Conservation (phyloP, 1,140 invertebrate genomes). For the Schlechtendalia chinensis region DNA sequence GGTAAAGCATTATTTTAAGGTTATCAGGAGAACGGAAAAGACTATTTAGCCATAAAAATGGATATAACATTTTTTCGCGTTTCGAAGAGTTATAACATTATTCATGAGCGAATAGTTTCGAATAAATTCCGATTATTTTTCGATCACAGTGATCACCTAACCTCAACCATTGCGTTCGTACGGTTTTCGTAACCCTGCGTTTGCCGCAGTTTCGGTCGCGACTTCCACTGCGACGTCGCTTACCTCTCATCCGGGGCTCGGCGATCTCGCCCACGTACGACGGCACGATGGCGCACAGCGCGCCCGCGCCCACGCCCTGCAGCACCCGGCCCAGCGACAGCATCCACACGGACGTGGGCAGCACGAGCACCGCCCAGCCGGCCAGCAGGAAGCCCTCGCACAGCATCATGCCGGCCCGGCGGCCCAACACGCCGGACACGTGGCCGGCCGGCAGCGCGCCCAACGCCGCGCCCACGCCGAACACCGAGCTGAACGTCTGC, state of each 20-base stretch:
- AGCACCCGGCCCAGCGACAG: slow-evolving; percentile 73
- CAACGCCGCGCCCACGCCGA: slow-evolving; percentile 75
- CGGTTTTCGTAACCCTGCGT: too few relatives aligned
- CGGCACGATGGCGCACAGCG: slow-evolving; percentile 75
- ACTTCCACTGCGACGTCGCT: too few relatives aligned
- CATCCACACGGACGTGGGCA: slow-evolving; percentile 62
- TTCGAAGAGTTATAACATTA: too few relatives aligned
- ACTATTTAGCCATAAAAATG: too few relatives aligned
- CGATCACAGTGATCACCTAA: too few relatives aligned
- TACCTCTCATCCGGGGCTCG: slow-evolving; percentile 75
- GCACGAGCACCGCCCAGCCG: slow-evolving; percentile 69
- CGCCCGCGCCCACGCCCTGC: slow-evolving; percentile 71
- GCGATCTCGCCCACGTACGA: slow-evolving; percentile 89
- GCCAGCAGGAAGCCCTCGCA: slow-evolving; percentile 51
- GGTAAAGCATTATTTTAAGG: too few relatives aligned
- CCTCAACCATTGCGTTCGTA: too few relatives aligned
- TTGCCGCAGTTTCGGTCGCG: too few relatives aligned
- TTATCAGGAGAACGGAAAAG: too few relatives aligned
- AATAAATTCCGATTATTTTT: too few relatives aligned
- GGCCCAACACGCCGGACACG: slow-evolving; percentile 47
- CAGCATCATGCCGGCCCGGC: slow-evolving; percentile 46
- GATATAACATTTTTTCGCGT: too few relatives aligned
- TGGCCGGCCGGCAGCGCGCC: slow-evolving; percentile 63
- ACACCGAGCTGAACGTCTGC: slow-evolving; percentile 67
- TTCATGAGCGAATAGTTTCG: too few relatives aligned